Evolutionary conservation across 2,113 vertebrate genomes (phyloP).

Genomic region (Bostrychus sinensis): DNA sequence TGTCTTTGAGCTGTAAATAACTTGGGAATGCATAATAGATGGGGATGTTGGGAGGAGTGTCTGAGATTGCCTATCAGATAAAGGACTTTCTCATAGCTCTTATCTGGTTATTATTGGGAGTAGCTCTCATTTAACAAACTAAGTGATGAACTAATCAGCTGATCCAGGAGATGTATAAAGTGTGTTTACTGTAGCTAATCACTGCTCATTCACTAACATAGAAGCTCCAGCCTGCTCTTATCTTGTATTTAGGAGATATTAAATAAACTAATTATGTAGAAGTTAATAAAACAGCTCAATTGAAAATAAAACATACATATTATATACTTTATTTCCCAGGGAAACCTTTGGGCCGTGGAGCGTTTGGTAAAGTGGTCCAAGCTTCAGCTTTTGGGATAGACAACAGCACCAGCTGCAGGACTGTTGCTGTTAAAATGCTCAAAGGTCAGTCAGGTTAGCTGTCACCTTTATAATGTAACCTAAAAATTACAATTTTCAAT

Average conservation of each 20-base stretch:
- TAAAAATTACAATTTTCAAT: conserved; percentile 24
- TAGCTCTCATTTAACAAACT: conserved; percentile 66
- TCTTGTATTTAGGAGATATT: conserved; percentile 40
- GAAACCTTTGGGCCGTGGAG: conserved; percentile 90
- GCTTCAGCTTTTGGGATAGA: conserved; percentile 92
- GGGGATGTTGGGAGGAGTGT: conserved; percentile 13
- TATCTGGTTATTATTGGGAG: conserved; percentile 73
- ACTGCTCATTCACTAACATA: conserved; percentile 42
- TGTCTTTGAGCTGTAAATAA: conserved; percentile 9
- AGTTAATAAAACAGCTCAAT: conserved; percentile 48
- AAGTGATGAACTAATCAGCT: conserved; percentile 58
- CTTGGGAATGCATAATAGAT: conserved; percentile 3
- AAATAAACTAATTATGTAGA: conserved; percentile 49
- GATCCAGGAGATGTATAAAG: conserved; percentile 27
- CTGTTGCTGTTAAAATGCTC: conserved; percentile 96
- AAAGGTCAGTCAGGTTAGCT: conserved; percentile 84
- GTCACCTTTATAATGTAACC: too few relatives aligned
- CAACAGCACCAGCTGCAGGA: conserved; percentile 83
- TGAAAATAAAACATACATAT: conserved; percentile 32
- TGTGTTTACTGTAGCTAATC: conserved; percentile 70
- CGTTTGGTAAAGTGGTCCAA: conserved; percentile 94
- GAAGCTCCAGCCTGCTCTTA: conserved; percentile 27
- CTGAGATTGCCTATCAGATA: conserved; percentile 49
- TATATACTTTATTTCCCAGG: conserved; percentile 71
- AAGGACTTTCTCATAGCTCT: conserved; percentile 71